Evolutionary conservation across 2,113 vertebrate species (phyloP), one percentile per base, ranked within the genome.

Genomic region (Alethe diademata): DNA sequence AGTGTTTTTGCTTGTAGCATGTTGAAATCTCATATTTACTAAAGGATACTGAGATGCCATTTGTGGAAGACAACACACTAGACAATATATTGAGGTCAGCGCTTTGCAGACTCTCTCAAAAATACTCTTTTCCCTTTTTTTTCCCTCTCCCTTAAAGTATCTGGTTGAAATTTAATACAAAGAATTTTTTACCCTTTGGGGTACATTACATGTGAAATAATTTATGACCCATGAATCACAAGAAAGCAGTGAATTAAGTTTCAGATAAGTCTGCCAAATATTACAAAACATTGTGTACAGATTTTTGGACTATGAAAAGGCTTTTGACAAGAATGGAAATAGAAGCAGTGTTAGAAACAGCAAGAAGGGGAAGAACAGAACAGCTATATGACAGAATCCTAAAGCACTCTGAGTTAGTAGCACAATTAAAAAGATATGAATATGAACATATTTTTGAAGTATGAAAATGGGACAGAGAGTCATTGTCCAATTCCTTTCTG

Each of bases 301-400:
- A 92, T 97, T 97, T 97, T 92, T 89, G 82, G 95, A 96, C 92
- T 88, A 98, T 97, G 97, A 98, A 98, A 96, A 98, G 96, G 96
- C 96, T 97, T 98, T 98, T 98, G 97, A 98, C 88, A 96, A 94
- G 94, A 96, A 94, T 97, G 92, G 89, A 97, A 98, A 98, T 97
- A 96, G 97, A 96, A 97, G 73, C 93, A 96, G 92, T 82, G 88
- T 96, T 97, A 95, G 96, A 97, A 97, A 81, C 90, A 95, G 92
- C 82, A 95, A 96, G 89, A 96, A 95, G 54, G 86, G 47, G 94
- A 95, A 87, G 86, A 97, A 97, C 96, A 97, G 92, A 97, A 94
- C 90, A 96, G 94, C 80, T 97, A 70, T 78, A 92, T 93, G 96
- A 93, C 96, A 97, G 88, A 93, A 95, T 92, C 95, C 86, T 80